phyloP scores from a whole-genome alignment of 1,140 invertebrate species.

The Piezodorus guildinii region DNA sequence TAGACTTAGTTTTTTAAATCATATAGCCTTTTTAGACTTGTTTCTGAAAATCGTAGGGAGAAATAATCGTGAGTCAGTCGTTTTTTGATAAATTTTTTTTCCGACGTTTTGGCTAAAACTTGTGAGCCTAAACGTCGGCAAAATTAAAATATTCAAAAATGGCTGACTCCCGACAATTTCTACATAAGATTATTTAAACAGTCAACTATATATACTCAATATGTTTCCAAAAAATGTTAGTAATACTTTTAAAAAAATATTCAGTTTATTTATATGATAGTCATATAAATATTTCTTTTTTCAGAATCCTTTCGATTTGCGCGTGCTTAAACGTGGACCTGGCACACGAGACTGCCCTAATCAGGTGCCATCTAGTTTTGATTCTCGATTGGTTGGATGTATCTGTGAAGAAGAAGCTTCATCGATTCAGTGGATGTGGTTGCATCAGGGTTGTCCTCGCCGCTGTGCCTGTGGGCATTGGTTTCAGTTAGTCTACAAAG shows the following conservation, averaged over 20 bases:
- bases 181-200: no score
- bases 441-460: conserved; percentile 75
- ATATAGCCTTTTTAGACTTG: no score
- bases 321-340: conserved; percentile 59
- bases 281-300: conserved; percentile 18
- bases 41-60: no score
- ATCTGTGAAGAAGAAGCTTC: conserved; percentile 89
- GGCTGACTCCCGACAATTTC: no score
- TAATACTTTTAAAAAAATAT: neutral
- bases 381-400: conserved; percentile 85
- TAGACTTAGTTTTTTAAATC: no score
- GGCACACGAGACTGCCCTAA: conserved; percentile 81
- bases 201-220: no score
- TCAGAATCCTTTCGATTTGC: conserved; percentile 79
- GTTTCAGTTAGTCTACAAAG: conserved; percentile 63
- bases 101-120: no score
- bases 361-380: conserved; percentile 76
- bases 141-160: no score
- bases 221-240: no score
- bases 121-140: no score
- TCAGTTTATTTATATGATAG: neutral
- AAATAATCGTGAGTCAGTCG: no score
- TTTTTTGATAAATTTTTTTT: no score
- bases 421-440: conserved; percentile 83
- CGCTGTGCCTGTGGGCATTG: conserved; percentile 92